Conservation (phyloP, 2,888 invertebrate genomes). For the Eupsilia transversa region DNA sequence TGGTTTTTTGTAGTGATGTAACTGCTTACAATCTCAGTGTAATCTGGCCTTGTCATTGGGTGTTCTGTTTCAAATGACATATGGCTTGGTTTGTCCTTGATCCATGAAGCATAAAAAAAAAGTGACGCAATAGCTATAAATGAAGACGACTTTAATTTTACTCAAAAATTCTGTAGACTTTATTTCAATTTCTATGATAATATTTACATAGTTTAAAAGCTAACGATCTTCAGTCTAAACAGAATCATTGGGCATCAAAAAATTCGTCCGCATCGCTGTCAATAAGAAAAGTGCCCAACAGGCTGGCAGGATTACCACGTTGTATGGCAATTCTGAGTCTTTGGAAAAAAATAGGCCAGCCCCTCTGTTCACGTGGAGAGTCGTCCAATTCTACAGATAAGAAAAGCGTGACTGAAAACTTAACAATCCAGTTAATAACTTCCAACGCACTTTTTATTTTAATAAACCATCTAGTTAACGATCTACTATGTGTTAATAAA, state of each 20-base stretch:
- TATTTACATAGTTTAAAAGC: too few relatives aligned
- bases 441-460: constrained; percentile 2
- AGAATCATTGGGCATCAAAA: too few relatives aligned
- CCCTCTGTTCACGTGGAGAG: too few relatives aligned
- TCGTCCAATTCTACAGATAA: too few relatives aligned
- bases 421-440: not conserved
- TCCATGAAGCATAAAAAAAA: not conserved
- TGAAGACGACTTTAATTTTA: not conserved
- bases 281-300: too few relatives aligned
- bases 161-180: too few relatives aligned
- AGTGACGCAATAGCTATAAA: not conserved
- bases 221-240: too few relatives aligned
- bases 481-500: constrained; percentile 10
- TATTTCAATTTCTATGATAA: not conserved
- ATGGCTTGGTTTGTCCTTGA: constrained; percentile 36
- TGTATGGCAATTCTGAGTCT: too few relatives aligned
- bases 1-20: constrained; percentile 17
- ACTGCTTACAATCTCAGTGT: constrained; percentile 31
- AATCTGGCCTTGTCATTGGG: constrained; percentile 49
- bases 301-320: too few relatives aligned
- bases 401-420: not conserved
- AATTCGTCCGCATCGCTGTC: too few relatives aligned
- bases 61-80: constrained; percentile 53
- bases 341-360: too few relatives aligned
- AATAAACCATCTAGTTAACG: not conserved